Conservation (phyloP, 2,888 invertebrate species). For the Parnassius smintheus region DNA sequence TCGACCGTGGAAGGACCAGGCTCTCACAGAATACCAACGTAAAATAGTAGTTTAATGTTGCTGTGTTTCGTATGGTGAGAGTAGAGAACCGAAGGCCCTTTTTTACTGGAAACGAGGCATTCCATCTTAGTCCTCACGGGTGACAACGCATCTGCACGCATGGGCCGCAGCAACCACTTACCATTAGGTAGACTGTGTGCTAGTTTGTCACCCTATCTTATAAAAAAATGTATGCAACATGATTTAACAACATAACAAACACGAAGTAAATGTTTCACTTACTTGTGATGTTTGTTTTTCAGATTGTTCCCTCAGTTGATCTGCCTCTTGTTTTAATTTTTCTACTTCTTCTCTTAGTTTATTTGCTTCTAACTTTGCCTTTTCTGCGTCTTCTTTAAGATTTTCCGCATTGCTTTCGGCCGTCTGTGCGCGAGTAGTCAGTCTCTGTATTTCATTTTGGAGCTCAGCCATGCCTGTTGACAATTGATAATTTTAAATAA, state of each 20-base stretch:
- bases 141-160: no score
- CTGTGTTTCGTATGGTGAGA: no score
- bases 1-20: no score
- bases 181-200: no score
- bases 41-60: no score
- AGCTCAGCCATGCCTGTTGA: slow-evolving; percentile 64
- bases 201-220: no score
- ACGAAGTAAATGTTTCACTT: slow-evolving; percentile 6
- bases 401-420: slow-evolving; percentile 63
- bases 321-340: slow-evolving; percentile 35
- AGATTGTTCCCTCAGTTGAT: slow-evolving; percentile 77
- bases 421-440: slow-evolving; percentile 58
- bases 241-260: neutral
- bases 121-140: no score
- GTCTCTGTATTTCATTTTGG: slow-evolving; percentile 72
- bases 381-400: slow-evolving; percentile 43
- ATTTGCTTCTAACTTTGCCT: slow-evolving; percentile 5
- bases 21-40: no score
- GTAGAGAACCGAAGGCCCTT: no score
- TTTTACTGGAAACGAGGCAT: no score
- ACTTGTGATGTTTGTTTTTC: slow-evolving; percentile 59
- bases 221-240: neutral
- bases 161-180: no score
- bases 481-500: neutral
- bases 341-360: slow-evolving; percentile 12